Base-by-base conservation (phyloP, 2,797 vertebrate species). In the Acanthurus tractus region DNA sequence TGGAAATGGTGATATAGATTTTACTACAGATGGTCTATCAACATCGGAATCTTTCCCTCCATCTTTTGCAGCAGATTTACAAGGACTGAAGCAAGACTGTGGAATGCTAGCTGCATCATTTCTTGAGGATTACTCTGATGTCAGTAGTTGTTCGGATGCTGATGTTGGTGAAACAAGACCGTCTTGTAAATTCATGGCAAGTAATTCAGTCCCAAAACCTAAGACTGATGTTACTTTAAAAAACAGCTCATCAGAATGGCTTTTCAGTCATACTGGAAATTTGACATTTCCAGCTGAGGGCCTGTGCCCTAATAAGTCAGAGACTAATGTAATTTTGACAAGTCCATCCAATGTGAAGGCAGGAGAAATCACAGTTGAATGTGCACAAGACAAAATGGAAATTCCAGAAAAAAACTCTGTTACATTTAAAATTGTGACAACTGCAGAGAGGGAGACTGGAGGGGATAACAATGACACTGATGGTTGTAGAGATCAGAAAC, bases 71-170 rank as follows among this genome's bases (percentile, higher is more conserved):
- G 45, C 77, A 48, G 84, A 93, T 63, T 79, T 91, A 48, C 82
- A 92, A 80, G 84, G 81, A 78, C 58, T 88, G 67, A 88, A 85
- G 58, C 86, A 91, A 75, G 91, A 94, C 68, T 88, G 89, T 91
- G 84, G 74, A 77, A 84, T 91, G 36, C 62, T 91, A 65, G 68
- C 78, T 25, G 38, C 85, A 72, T 77, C 87, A n/a, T 86, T 86
- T 87, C 82, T 93, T 68, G 93, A 90, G 18, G 86, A 89, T 75
- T 95, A 90, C 75, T 94, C 94, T 0, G 94, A 95, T 89, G 89
- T 95, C 64, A 95, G 92, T 82, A 95, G 89, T 81, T 95, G 91
- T 76, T 95, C 94, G 0, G 92, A 95, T 57, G 48, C 81, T 57
- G 91, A 93, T 63, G 49, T 59, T 22, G 42, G 69, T 74, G 85